Conservation (phyloP, 2,113 vertebrate species). For the Gasterosteus nipponicus region DNA sequence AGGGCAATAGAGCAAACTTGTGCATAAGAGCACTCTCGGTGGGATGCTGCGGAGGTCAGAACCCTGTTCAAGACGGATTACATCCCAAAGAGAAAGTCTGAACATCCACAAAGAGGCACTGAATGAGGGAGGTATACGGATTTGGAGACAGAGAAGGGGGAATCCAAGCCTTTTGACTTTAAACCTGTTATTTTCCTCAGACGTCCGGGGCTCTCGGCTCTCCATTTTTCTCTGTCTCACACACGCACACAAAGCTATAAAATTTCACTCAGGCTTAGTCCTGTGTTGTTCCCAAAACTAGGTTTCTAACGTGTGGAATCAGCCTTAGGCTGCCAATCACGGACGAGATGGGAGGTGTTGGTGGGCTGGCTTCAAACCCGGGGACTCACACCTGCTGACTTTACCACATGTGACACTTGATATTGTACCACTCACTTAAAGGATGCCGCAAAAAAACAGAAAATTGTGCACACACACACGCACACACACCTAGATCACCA, state of each 20-base stretch:
- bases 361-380: slow-evolving; percentile 13
- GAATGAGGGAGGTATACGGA: slow-evolving; percentile 56
- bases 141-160: slow-evolving; percentile 62
- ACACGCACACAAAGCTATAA: slow-evolving; percentile 37
- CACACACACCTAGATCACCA: slow-evolving; percentile 45
- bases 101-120: slow-evolving; percentile 59
- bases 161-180: slow-evolving; percentile 65
- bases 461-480: not conserved
- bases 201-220: slow-evolving; percentile 50
- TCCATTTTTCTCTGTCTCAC: not conserved
- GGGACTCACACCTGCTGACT: slow-evolving; percentile 47
- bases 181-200: slow-evolving; percentile 68
- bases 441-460: slow-evolving; percentile 23
- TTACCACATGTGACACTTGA: slow-evolving; percentile 34
- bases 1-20: slow-evolving; percentile 39
- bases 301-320: slow-evolving; percentile 45
- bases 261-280: slow-evolving; percentile 42
- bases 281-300: slow-evolving; percentile 46
- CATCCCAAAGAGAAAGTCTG: slow-evolving; percentile 73
- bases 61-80: slow-evolving; percentile 69
- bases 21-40: slow-evolving; percentile 40
- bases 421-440: slow-evolving; percentile 27
- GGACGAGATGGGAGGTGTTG: not conserved
- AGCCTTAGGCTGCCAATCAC: slow-evolving; percentile 50
- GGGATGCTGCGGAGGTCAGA: slow-evolving; percentile 51